These are phyloP conservation scores for Andricus curvator DNA, from an alignment of 2,888 invertebrate species.

Conservation along the genomic window DNA sequence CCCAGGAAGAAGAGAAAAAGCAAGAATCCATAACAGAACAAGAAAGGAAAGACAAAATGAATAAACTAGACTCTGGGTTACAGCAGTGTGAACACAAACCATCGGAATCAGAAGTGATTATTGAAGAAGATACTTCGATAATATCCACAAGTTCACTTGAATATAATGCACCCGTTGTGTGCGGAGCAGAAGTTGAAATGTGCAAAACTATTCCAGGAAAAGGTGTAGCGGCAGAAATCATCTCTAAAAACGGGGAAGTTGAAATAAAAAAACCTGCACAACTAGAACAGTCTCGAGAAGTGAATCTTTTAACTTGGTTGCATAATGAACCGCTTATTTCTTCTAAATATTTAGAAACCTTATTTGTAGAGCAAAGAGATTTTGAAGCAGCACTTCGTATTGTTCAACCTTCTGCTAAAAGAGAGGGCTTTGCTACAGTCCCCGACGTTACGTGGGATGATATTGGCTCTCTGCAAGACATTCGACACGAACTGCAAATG, in stretches of 20 bases:
- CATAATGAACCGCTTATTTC: conserved; percentile 83
- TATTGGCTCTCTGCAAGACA: conserved; percentile 93
- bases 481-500: conserved; percentile 93
- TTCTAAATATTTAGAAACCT: conserved; percentile 82
- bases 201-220: conserved; percentile 34
- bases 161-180: background rate
- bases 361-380: conserved; percentile 87
- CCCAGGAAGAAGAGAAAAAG: conserved; percentile 51
- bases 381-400: conserved; percentile 88
- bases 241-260: conserved; percentile 18
- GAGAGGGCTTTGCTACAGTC: conserved; percentile 98
- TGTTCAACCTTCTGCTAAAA: conserved; percentile 95
- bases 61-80: conserved; percentile 40
- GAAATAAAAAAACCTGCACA: conserved; percentile 68
- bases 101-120: conserved; percentile 6
- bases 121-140: background rate
- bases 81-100: conserved; percentile 31
- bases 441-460: conserved; percentile 99
- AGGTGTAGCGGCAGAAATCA: conserved; percentile 38
- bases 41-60: conserved; percentile 45
- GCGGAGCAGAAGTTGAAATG: conserved; percentile 21
- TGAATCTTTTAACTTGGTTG: conserved; percentile 79
- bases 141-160: background rate
- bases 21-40: conserved; percentile 64
- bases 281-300: conserved; percentile 80